A percentile compares a stretch with the other conserved stretches of the same genome.
phyloP scores from a whole-genome alignment of 2,888 invertebrate genomes.

The Pachycephus smyrnensis region DNA sequence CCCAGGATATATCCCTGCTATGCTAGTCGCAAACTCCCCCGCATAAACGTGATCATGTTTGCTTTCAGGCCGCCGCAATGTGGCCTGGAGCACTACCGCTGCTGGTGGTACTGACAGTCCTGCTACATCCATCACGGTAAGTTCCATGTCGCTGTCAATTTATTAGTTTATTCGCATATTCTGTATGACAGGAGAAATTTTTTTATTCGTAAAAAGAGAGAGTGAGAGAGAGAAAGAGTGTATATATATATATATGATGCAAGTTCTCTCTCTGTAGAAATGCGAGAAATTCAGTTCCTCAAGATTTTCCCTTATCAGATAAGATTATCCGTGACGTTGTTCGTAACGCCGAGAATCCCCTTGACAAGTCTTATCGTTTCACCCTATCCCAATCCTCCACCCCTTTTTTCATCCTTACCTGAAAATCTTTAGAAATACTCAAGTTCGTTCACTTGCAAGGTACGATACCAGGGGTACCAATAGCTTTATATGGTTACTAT shows the following conservation, averaged over 20 bases:
- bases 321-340: not conserved
- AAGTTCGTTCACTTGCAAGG: not conserved
- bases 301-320: not conserved
- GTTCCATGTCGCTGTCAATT: not conserved
- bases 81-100: slow-evolving; percentile 65
- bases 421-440: not conserved
- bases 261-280: not conserved
- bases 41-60: slow-evolving; percentile 32
- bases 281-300: not conserved
- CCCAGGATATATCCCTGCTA: not conserved
- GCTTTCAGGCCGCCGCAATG: slow-evolving; percentile 65
- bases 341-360: not conserved
- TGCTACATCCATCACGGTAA: slow-evolving; percentile 45
- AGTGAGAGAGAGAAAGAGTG: too few species aligned
- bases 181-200: not conserved
- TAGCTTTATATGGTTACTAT: not conserved
- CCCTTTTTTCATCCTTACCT: not conserved
- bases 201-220: not conserved
- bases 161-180: not conserved
- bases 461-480: not conserved
- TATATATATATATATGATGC: not conserved
- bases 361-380: not conserved
- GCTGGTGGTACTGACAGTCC: slow-evolving; percentile 62
- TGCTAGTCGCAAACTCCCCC: not conserved
- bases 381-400: not conserved